Base-by-base conservation (phyloP, 2,113 vertebrate genomes). In the Perognathus longimembris region DNA sequence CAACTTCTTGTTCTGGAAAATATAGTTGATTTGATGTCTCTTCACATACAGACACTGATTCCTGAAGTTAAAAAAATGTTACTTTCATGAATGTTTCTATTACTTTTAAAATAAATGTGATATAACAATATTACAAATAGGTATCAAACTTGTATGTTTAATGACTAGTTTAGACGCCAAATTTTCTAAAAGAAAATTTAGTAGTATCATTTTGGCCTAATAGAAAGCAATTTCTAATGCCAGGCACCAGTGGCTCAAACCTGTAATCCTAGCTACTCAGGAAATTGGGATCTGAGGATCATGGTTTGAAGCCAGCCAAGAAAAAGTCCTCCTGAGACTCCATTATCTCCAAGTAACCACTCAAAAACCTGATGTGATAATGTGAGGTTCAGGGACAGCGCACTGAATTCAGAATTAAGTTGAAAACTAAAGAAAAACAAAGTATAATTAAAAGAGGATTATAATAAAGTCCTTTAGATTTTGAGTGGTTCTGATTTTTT, bases 1-100 rank as follows among this genome's bases (percentile, higher is more conserved):
- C 99, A 97, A 99, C 98, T 91, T 99, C 99, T 97, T 99, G 98
- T 89, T 98, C 98, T 20, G 78, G 57, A 95, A 89, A 97, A 24
- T 94, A 92, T 11, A 93, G 93, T 6, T 92, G 96, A 81, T 87
- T 95, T 94, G 93, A 88, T 15, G 81, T 57, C 64, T 96, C 97
- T 92, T 97, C 91, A 92, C 82, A 28, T 36, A 85, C 2, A 92
- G 88, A 45, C 80, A 54, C 28, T 22, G 71, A 87, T 26, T 98
- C 98, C 99, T 99, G 84, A 38, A 67, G 64, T 54, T 54, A 54
- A 84, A 82, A 89, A 97, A 40, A 32, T 34, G 30, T 24, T 36
- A 61, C 54, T 81, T 91, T 24, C 1, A 91, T 71, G 66, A 61
- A 61, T 61, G 57, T 59, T 59, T 59, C 22, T 26, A 61, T 64